A percentile compares a stretch with the other conserved stretches of the same genome.
Evolutionary conservation across 2,888 invertebrate genomes (phyloP).

Genomic region (Torymus texanus): DNA sequence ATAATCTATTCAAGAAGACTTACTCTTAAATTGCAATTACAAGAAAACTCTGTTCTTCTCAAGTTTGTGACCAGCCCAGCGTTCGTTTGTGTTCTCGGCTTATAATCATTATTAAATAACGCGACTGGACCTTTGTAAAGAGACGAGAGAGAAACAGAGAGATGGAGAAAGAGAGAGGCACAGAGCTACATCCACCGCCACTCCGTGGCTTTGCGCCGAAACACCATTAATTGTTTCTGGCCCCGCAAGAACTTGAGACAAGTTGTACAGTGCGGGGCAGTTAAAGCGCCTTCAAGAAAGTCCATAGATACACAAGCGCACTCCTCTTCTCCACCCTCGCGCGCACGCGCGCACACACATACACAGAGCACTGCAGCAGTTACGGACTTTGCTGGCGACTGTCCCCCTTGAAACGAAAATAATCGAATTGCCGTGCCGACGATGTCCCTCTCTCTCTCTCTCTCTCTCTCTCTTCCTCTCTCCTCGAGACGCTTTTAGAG

Average conservation of each 20-base stretch:
- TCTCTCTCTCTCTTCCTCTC: not conserved
- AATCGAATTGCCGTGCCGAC: constrained; percentile 34
- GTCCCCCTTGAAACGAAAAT: constrained; percentile 22
- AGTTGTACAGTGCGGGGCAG: not conserved
- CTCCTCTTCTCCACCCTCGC: no score
- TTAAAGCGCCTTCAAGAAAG: constrained; percentile 40
- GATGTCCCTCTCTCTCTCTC: not conserved
- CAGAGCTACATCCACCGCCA: no score
- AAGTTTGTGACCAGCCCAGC: no score
- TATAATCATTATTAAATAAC: no score
- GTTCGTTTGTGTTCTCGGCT: no score
- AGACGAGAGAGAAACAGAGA: no score
- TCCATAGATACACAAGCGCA: constrained; percentile 10
- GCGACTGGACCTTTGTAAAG: no score
- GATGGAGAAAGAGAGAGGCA: not conserved
- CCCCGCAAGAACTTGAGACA: constrained; percentile 21
- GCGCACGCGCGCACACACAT: no score
- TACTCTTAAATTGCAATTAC: no score
- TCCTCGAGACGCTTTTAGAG: no score
- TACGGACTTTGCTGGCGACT: constrained; percentile 24
- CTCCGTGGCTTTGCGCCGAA: not conserved
- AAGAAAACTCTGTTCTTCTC: no score
- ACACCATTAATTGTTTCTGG: constrained; percentile 46
- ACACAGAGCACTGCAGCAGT: not conserved
- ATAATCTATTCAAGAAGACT: no score